Evolutionary conservation across 2,113 vertebrate species (phyloP), one percentile per base, ranked within the genome.

Genomic region (Callopanchax toddi): DNA sequence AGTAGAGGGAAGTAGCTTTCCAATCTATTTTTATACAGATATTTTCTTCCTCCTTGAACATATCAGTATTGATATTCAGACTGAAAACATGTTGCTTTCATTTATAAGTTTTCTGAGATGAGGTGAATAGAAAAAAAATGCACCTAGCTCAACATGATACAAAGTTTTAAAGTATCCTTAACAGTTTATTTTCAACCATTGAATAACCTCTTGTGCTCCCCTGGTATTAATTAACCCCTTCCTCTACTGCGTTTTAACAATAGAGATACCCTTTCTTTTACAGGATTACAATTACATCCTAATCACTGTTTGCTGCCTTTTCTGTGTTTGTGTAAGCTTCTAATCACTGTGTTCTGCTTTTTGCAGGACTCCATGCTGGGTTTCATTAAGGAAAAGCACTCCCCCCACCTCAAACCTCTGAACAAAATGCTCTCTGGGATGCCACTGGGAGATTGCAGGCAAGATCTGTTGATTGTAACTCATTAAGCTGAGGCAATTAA

Each of bases 331-430:
- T 77, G 72, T 80, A 78, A 84, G 78, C 84, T 70, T 75, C 71
- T 86, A 89, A 90, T 90, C 84, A 89, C 74, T 76, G 80, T 84
- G 67, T 82, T 88, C 75, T 57, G 75, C 66, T 83, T 87, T 81
- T 82, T 74, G 68, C 55, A 48, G 85, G 74, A 54, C 44, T 67
- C 57, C 86, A 85, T 34, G 84, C 85, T 85, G 86, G 48, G 85
- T 76, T 88, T 87, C 85, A 89, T 89, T 89, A 89, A 75, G 77
- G 60, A 77, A 75, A 74, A 67, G 34, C 55, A 67, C 62, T 60
- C 71, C 80, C 64, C 71, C 74, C 70, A 81, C 76, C 79, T 73
- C 84, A 56, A 75, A 72, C 74, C 69, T 56, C 67, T 69, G 50
- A 85, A 82, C 63, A 67, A 71, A 82, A 78, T 15, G 2, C 63